Percentiles rank a stretch among this genome's conserved stretches.
These are phyloP conservation scores for Drusus annulatus DNA, from an alignment of 1,140 invertebrate genomes.

Conservation along the genomic window DNA sequence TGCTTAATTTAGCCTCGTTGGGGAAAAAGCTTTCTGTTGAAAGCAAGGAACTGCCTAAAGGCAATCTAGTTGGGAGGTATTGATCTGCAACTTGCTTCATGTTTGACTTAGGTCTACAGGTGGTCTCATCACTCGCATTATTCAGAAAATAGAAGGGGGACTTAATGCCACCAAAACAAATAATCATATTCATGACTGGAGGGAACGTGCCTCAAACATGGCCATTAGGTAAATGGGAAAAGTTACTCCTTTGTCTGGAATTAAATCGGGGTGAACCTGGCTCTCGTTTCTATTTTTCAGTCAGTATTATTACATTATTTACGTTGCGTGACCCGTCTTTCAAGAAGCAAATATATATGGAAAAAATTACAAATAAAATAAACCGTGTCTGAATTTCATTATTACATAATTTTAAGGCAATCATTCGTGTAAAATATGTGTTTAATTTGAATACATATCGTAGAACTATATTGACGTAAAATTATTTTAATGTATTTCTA, in stretches of 20 bases:
- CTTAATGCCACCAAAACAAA: background rate
- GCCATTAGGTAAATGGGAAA: background rate
- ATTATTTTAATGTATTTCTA: too few species aligned
- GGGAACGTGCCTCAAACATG: background rate
- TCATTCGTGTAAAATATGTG: too few species aligned
- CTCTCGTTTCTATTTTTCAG: background rate
- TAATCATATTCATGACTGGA: background rate
- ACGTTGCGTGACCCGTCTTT: too few species aligned
- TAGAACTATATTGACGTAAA: too few species aligned
- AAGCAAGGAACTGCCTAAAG: background rate
- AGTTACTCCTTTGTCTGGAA: background rate
- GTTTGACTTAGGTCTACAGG: constrained; percentile 8
- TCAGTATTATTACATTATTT: background rate
- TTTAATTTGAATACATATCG: too few species aligned
- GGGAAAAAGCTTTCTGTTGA: background rate
- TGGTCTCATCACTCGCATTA: background rate
- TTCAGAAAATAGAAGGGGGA: background rate
- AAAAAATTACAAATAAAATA: background rate
- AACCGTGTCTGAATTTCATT: too few species aligned
- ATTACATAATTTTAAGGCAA: too few species aligned
- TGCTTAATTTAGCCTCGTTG: background rate
- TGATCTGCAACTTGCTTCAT: constrained; percentile 2
- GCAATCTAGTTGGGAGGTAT: constrained; percentile 8
- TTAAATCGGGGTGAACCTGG: background rate
- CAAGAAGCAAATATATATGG: background rate